phyloP scores from a whole-genome alignment of 2,113 vertebrate species.

The Leiothrix lutea region DNA sequence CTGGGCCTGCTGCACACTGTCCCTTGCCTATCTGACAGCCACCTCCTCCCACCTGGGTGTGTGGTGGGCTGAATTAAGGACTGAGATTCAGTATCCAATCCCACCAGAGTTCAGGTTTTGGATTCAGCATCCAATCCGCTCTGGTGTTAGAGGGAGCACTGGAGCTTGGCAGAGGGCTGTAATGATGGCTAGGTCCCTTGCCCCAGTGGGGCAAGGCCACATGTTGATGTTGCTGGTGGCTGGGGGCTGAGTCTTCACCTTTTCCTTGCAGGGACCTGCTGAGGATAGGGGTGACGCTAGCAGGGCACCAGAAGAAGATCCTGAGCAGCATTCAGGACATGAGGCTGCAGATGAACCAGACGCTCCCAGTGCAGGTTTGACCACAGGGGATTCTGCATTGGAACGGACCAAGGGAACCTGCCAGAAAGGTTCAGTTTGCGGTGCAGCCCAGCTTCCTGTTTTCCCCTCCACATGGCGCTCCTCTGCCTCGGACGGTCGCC shows the following conservation, averaged over 20 bases:
- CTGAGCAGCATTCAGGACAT: constrained; percentile 99
- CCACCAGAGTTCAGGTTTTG: background rate
- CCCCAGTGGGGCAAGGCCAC: background rate
- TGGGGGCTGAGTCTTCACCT: background rate
- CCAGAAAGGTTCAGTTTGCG: constrained; percentile 81
- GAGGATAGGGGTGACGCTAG: constrained; percentile 97
- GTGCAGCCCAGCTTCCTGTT: constrained; percentile 82
- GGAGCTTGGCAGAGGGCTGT: background rate
- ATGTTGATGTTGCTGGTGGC: background rate
- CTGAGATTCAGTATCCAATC: background rate
- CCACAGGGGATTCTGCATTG: constrained; percentile 51
- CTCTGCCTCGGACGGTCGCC: constrained; percentile 70
- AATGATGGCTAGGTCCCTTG: background rate
- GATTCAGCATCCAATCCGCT: background rate
- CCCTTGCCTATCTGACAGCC: background rate
- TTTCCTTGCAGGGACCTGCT: constrained; percentile 86
- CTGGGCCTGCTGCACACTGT: background rate
- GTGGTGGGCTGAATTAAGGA: background rate
- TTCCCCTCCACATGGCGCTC: constrained; percentile 69
- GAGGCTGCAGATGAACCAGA: constrained; percentile 99
- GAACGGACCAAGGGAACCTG: constrained; percentile 71
- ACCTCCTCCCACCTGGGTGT: accelerated
- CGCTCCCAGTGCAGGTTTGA: constrained; percentile 98
- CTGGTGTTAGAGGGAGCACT: background rate
- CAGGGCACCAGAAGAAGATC: constrained; percentile 99